These are phyloP conservation scores for Hydrozoanthus gracilis DNA, from an alignment of 92 coral and sea anemone species.

Conservation along the genomic window DNA sequence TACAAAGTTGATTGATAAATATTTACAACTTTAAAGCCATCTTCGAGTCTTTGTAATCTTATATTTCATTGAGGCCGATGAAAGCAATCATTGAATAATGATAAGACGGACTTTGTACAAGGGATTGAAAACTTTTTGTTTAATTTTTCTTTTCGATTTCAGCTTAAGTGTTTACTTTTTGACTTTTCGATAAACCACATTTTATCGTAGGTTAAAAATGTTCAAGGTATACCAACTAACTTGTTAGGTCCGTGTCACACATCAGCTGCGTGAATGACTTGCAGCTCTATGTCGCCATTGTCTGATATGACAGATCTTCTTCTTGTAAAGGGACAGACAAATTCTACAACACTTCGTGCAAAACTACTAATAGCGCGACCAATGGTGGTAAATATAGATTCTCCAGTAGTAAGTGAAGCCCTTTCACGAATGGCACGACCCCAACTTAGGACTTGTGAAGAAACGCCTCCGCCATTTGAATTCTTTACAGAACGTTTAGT, in stretches of 20 bases:
- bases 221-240: too few species aligned
- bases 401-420: constrained; percentile 11
- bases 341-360: constrained; percentile 22
- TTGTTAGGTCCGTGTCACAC: not conserved
- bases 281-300: constrained; percentile 1
- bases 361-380: constrained; percentile 31
- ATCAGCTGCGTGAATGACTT: constrained; percentile 3
- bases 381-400: constrained; percentile 20
- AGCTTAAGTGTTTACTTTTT: too few species aligned
- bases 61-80: too few species aligned
- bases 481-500: not conserved
- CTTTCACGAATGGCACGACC: not conserved
- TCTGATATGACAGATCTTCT: constrained; percentile 31
- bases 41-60: too few species aligned
- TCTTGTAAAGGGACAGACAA: constrained; percentile 31
- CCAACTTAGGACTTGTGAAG: constrained; percentile 10
- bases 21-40: too few species aligned
- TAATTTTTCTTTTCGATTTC: too few species aligned
- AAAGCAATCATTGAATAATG: too few species aligned
- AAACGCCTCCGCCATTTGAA: not conserved
- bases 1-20: too few species aligned
- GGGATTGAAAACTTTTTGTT: too few species aligned
- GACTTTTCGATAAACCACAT: too few species aligned
- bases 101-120: too few species aligned
- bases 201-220: too few species aligned